Conservation (phyloP, 2,797 vertebrate genomes). For the Pangasius mekongensis region DNA sequence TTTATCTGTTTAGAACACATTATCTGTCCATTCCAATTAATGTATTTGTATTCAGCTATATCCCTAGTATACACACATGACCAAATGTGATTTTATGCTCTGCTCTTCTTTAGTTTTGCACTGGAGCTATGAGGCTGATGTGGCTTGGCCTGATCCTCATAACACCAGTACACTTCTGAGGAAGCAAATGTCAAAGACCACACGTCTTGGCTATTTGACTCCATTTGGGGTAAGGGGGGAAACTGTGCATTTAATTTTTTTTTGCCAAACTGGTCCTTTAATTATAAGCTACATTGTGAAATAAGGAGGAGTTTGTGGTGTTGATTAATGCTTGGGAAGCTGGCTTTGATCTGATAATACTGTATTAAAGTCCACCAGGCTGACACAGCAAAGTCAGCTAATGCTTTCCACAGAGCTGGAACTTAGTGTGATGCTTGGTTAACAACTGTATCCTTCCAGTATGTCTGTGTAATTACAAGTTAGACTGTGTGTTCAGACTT, state of each 20-base stretch:
- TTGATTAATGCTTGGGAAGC: slow-evolving; percentile 32
- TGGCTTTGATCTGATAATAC: slow-evolving; percentile 45
- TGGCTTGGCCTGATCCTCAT: not conserved
- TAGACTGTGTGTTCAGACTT: not conserved
- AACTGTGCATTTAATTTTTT: not conserved
- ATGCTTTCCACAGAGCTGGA: slow-evolving; percentile 36
- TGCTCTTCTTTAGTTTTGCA: not conserved
- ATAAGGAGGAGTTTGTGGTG: slow-evolving; percentile 32
- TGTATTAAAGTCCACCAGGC: slow-evolving; percentile 26
- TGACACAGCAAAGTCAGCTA: slow-evolving; percentile 21
- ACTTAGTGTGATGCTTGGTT: slow-evolving; percentile 10
- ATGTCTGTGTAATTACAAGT: not conserved
- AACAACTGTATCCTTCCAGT: not conserved
- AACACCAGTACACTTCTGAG: not conserved
- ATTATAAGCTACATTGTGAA: slow-evolving; percentile 14
- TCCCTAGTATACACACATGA: not conserved
- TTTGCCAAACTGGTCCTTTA: not conserved
- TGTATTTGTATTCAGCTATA: not conserved
- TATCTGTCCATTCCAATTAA: not conserved
- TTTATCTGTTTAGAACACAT: not conserved
- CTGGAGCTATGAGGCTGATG: not conserved
- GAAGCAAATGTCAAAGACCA: not conserved
- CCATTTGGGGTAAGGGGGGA: slow-evolving; percentile 19
- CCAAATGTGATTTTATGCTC: not conserved
- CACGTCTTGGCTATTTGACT: not conserved